Conservation (phyloP, 1,140 invertebrate genomes). For the Apis dorsata region DNA sequence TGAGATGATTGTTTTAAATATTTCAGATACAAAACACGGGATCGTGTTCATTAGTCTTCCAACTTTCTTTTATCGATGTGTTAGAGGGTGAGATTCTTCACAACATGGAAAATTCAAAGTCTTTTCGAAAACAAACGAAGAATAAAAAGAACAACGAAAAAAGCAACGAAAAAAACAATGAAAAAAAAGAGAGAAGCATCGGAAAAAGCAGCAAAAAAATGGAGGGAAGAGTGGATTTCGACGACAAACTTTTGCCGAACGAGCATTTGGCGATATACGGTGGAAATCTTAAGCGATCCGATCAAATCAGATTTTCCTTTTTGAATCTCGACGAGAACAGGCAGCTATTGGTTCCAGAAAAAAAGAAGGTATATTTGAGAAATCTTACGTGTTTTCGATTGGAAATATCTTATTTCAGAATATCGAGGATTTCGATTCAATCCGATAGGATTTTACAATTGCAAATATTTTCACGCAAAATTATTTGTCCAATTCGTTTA, state of each 20-base stretch:
- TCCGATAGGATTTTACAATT: too few species aligned
- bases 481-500: too few species aligned
- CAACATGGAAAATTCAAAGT: neutral
- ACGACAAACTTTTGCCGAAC: neutral
- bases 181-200: neutral
- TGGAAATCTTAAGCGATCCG: neutral
- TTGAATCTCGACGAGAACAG: slow-evolving; percentile 17
- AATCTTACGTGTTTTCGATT: neutral
- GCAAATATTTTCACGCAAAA: too few species aligned
- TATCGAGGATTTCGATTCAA: too few species aligned
- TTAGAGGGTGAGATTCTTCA: slow-evolving; percentile 4
- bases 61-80: neutral
- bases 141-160: neutral
- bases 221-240: neutral
- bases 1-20: neutral
- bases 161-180: neutral
- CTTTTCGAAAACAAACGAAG: too few species aligned
- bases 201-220: neutral
- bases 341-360: slow-evolving; percentile 8
- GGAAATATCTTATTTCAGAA: neutral
- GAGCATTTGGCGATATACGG: slow-evolving; percentile 25
- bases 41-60: slow-evolving; percentile 2
- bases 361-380: neutral
- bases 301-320: slow-evolving; percentile 1
- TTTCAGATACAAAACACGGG: slow-evolving; percentile 30